These are phyloP conservation scores for Paramormyrops hopkinsi DNA, from an alignment of 2,797 vertebrate species.

Conservation along the genomic window DNA sequence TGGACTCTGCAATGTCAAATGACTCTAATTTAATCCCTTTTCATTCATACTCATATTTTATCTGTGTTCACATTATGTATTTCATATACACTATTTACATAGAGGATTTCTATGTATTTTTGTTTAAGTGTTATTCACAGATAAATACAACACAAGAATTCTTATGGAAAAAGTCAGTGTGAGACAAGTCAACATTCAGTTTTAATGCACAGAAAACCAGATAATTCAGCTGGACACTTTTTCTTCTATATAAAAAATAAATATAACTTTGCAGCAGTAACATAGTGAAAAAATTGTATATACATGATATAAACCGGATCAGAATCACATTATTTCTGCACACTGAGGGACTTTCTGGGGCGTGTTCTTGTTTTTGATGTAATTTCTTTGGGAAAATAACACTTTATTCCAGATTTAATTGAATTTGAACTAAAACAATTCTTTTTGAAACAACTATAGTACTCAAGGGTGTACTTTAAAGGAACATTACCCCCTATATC, in stretches of 20 bases:
- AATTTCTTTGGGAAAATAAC: not conserved
- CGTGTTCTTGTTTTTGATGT: not conserved
- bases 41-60: not conserved
- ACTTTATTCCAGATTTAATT: not conserved
- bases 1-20: not conserved
- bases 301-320: not conserved
- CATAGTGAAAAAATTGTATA: not conserved
- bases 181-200: not conserved
- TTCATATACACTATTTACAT: not conserved
- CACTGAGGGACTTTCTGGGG: not conserved
- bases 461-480: not conserved
- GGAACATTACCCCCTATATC: not conserved
- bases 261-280: constrained; percentile 3
- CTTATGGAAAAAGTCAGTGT: not conserved
- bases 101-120: not conserved
- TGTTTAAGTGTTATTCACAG: not conserved
- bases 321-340: not conserved
- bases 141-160: not conserved
- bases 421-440: not conserved
- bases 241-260: constrained; percentile 15
- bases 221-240: not conserved
- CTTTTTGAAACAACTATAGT: not conserved
- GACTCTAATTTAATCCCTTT: not conserved
- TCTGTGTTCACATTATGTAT: not conserved
- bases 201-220: not conserved